A percentile compares a stretch with the other conserved stretches of the same genome.
phyloP scores from a whole-genome alignment of 2,888 invertebrate genomes.

The Noctua janthina region DNA sequence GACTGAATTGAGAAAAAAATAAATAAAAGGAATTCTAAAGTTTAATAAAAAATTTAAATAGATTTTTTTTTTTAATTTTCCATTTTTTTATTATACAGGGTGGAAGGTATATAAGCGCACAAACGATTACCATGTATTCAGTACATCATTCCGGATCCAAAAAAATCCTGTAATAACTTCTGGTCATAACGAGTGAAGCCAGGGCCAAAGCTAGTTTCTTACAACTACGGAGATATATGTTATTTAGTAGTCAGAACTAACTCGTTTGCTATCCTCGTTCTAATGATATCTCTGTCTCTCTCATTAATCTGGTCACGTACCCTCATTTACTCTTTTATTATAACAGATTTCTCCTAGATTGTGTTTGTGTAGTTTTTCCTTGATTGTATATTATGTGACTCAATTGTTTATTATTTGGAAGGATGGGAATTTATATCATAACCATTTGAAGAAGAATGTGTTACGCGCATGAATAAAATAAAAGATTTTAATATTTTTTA shows the following conservation, averaged over 20 bases:
- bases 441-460: too few relatives aligned
- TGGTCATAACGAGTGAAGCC: neutral
- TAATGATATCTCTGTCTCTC: neutral
- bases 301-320: constrained; percentile 42
- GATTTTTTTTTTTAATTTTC: too few relatives aligned
- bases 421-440: neutral
- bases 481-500: too few relatives aligned
- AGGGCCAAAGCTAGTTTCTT: neutral
- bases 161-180: too few relatives aligned
- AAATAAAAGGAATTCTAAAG: too few relatives aligned
- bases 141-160: too few relatives aligned
- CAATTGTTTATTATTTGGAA: neutral
- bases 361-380: neutral
- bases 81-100: too few relatives aligned
- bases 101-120: too few relatives aligned
- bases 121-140: too few relatives aligned
- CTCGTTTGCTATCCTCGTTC: neutral
- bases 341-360: constrained; percentile 41
- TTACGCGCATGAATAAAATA: too few relatives aligned
- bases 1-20: too few relatives aligned
- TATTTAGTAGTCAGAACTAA: neutral
- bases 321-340: constrained; percentile 15
- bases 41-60: too few relatives aligned
- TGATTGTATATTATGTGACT: constrained; percentile 4
- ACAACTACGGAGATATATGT: neutral